Conservation (phyloP, 2,888 invertebrate species). For the Caradrina clavipalpis region DNA sequence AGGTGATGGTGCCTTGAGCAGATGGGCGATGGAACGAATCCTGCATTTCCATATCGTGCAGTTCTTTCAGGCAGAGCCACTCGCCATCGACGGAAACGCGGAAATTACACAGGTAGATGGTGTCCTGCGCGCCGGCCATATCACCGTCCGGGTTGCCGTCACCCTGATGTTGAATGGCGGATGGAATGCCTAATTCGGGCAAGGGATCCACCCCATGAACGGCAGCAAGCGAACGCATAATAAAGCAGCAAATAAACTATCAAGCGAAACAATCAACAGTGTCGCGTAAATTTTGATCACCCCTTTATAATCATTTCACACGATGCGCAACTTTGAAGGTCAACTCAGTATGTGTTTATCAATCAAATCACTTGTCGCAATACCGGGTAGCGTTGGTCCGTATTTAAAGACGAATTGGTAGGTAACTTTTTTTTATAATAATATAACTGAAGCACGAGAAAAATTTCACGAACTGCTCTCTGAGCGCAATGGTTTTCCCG, state of each 20-base stretch:
- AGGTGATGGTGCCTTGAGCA: slow-evolving; percentile 92
- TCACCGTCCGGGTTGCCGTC: slow-evolving; percentile 88
- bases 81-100: slow-evolving; percentile 99
- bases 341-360: slow-evolving; percentile 49
- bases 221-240: slow-evolving; percentile 88
- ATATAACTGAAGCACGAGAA: slow-evolving; percentile 46
- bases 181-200: slow-evolving; percentile 83
- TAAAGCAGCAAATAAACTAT: slow-evolving; percentile 87
- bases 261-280: slow-evolving; percentile 84
- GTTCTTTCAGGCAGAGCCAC: slow-evolving; percentile 98
- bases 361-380: slow-evolving; percentile 39
- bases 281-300: slow-evolving; percentile 82
- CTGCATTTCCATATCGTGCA: slow-evolving; percentile 97
- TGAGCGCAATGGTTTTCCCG: slow-evolving; percentile 77
- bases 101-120: slow-evolving; percentile 99
- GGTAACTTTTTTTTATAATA: slow-evolving; percentile 29
- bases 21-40: slow-evolving; percentile 93
- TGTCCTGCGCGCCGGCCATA: slow-evolving; percentile 97
- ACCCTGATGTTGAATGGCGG: slow-evolving; percentile 77
- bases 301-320: slow-evolving; percentile 78
- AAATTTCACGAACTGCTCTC: slow-evolving; percentile 67
- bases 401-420: slow-evolving; percentile 36
- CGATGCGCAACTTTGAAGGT: slow-evolving; percentile 66
- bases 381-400: slow-evolving; percentile 29
- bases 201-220: slow-evolving; percentile 87